Conservation (phyloP, 2,888 invertebrate species). For the Caprella mutica region DNA sequence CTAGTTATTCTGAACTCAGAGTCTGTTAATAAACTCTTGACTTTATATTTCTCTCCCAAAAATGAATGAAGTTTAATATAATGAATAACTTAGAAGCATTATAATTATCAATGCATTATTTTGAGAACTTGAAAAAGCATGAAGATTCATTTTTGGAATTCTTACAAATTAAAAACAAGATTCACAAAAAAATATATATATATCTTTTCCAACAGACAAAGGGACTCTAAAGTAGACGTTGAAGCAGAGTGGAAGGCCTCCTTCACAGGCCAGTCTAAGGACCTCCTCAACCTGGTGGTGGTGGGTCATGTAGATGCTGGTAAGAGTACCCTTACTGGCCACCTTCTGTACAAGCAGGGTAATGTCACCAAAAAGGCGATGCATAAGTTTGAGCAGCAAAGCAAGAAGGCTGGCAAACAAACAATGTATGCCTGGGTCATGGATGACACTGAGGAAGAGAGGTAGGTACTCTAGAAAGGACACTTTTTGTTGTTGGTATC, state of each 20-base stretch:
- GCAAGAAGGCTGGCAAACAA: conserved; percentile 91
- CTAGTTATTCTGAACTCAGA: too few species aligned
- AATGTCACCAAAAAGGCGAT: conserved; percentile 75
- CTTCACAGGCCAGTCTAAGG: conserved; percentile 68
- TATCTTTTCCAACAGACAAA: conserved; percentile 17
- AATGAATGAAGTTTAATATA: too few species aligned
- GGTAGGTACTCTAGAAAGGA: conserved; percentile 41
- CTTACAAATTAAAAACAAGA: too few species aligned
- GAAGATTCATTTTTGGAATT: too few species aligned
- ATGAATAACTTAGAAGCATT: too few species aligned
- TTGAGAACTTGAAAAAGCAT: too few species aligned
- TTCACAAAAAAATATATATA: too few species aligned
- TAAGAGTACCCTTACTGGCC: conserved; percentile 84
- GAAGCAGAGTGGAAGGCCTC: conserved; percentile 52
- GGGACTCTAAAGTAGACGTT: conserved; percentile 43
- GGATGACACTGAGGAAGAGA: conserved; percentile 96
- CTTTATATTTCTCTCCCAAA: too few species aligned
- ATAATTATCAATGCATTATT: too few species aligned
- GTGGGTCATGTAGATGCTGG: conserved; percentile 93
- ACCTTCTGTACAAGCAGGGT: conserved; percentile 71
- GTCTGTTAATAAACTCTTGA: too few species aligned
- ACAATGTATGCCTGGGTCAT: conserved; percentile 98
- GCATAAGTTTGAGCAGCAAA: conserved; percentile 96
- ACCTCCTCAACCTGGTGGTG: conserved; percentile 79
- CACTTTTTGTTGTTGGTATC: not conserved